Conservation (phyloP, 2,797 vertebrate genomes). For the Argentina silus region DNA sequence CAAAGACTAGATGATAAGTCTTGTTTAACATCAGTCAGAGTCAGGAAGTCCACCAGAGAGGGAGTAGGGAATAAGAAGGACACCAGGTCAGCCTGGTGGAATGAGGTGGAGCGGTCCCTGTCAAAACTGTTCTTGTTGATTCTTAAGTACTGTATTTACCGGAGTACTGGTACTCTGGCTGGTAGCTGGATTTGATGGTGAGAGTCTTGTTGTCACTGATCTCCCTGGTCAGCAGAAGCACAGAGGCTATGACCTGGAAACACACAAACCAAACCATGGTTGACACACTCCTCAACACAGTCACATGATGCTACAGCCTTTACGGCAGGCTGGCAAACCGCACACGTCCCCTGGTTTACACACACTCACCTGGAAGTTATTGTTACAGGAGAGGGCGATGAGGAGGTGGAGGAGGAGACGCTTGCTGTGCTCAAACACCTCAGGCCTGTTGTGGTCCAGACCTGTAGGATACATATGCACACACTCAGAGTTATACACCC, state of each 20-base stretch:
- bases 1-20: too few species aligned
- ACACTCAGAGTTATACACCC: slow-evolving; percentile 8
- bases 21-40: too few species aligned
- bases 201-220: slow-evolving; percentile 93
- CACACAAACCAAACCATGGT: not conserved
- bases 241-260: slow-evolving; percentile 87
- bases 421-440: slow-evolving; percentile 98
- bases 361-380: slow-evolving; percentile 84
- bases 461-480: slow-evolving; percentile 74
- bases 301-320: too few species aligned
- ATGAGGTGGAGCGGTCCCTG: too few species aligned
- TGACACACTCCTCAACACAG: not conserved
- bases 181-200: slow-evolving; percentile 90
- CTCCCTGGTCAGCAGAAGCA: slow-evolving; percentile 94
- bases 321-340: too few species aligned
- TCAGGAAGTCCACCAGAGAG: not conserved
- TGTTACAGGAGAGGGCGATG: slow-evolving; percentile 94
- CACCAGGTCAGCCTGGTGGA: not conserved
- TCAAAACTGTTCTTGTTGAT: too few species aligned
- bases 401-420: slow-evolving; percentile 94
- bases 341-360: too few species aligned
- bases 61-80: not conserved
- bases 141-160: slow-evolving; percentile 71
- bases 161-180: slow-evolving; percentile 90
- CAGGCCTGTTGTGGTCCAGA: slow-evolving; percentile 96